Evolutionary conservation across 2,113 vertebrate genomes (phyloP), one percentile per base, ranked within the genome.

Genomic region (Xenopus laevis): DNA sequence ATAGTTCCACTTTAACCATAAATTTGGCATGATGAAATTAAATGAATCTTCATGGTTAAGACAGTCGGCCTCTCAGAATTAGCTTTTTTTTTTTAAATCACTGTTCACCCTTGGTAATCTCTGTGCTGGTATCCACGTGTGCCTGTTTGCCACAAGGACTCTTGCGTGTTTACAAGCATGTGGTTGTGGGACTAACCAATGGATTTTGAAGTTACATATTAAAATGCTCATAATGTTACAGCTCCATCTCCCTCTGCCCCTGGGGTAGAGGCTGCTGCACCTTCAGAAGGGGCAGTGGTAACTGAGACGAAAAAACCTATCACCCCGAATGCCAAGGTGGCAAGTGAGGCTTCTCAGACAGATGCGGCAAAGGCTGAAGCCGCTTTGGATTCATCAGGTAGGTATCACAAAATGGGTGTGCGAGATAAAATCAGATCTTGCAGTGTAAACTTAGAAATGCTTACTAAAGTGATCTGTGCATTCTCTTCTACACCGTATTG

Each of bases 351-450:
- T 77, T 76, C 82, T 83, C 85, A 83, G 73, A 80, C 83, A 47
- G 83, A 81, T 73, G 77, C 71, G 65, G 76, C 64, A 68, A 79
- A 74, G 63, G 65, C 78, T 77, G 63, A 78, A 80, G 74, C 84
- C 15, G 62, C 82, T 53, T 65, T 64, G 75, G 84, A 83, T 79
- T 60, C 71, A 30, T 83, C 84, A 88, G 88, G 90, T 88, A 80
- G 78, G 84, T 90, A 33, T 71, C 20, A 50, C 47, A 40, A 40
- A 40, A 40, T 12, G 11, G 47, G 15, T 16, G 15, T 17, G 6
- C 33, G 63, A 40, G 69, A 17, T 58, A 7, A 20, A n/a, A 20
- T 18, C 4, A 8, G 1, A 58, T 10, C 17, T 58, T 1, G 17
- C 17, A 58, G 17, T 2, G 13, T 16, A 58, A 4, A 4, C 17